Evolutionary conservation across 2,113 vertebrate species (phyloP), one percentile per base, ranked within the genome.

Genomic region (Agapornis roseicollis): DNA sequence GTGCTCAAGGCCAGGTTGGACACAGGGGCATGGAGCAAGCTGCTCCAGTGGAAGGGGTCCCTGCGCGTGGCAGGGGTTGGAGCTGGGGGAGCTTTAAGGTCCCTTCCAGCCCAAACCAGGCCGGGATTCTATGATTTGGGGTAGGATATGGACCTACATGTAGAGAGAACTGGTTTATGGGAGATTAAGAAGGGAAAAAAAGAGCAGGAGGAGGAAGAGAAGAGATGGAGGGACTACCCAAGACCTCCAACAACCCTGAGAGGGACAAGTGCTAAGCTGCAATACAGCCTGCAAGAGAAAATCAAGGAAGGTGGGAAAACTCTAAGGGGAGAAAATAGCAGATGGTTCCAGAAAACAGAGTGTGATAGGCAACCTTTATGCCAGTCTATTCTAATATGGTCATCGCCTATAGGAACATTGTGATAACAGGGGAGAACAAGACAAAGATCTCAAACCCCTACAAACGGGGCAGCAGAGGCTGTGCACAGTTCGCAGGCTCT

Each of bases 261-360:
- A 14, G 7, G 17, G 39, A 44, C 9, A 71, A 78, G 25, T 46
- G 44, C 39, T 31, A 37, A 47, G 23, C 3, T 80, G 46, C 50
- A 44, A 8, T 27, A n/a, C 6, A 49, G 37, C 7, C 28, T 66
- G 27, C 20, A 39, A 2, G 28, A 56, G 50, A 39, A 86, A 28
- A 19, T 27, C 1, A 0, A 35, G 68, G 39, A 33, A 80, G 7
- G 29, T 10, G 1, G 11, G 9, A 24, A 56, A 46, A 52, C 11
- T 4, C 2, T 6, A 17, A 17, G 5, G 23, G 12, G 15, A 33
- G 29, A 31, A 47, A 66, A 10, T 5, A 70, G 64, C 31, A 64
- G 42, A 17, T 18, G 23, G 17, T 52, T 19, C 35, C 61, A 69
- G 64, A 39, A 52, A 55, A 7, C 24, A 68, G 22, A 23, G 35